phyloP scores from a whole-genome alignment of 2,888 invertebrate species.

The Argyresthia goedartella region DNA sequence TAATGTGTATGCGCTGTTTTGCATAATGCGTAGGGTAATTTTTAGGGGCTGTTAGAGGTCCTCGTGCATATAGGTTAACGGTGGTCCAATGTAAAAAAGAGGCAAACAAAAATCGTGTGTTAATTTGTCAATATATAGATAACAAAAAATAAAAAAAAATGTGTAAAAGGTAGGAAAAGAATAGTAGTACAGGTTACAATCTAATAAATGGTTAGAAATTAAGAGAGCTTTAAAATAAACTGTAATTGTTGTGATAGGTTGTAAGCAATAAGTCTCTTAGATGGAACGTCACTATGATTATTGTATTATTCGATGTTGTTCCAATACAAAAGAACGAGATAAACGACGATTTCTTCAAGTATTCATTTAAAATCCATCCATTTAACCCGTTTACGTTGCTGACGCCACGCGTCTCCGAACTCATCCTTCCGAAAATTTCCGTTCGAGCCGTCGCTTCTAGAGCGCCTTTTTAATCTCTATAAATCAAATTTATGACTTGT shows the following conservation, averaged over 20 bases:
- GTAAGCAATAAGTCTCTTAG: too few species aligned
- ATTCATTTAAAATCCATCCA: neutral
- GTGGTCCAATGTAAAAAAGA: too few species aligned
- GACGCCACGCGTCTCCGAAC: slow-evolving; percentile 60
- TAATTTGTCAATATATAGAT: neutral
- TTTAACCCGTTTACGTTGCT: slow-evolving; percentile 14
- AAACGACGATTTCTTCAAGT: neutral
- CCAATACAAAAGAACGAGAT: too few species aligned
- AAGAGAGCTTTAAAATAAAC: too few species aligned
- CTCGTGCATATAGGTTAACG: too few species aligned
- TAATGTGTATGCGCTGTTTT: neutral
- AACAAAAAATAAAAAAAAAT: neutral
- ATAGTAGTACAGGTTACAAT: too few species aligned
- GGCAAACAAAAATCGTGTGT: neutral
- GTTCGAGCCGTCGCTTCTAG: slow-evolving; percentile 65
- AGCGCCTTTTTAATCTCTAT: slow-evolving; percentile 72
- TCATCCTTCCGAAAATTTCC: slow-evolving; percentile 69
- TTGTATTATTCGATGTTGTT: too few species aligned
- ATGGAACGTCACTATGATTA: too few species aligned
- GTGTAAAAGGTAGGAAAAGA: too few species aligned
- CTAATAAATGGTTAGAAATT: too few species aligned
- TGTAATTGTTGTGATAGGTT: too few species aligned
- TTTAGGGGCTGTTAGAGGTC: too few species aligned
- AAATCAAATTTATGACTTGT: slow-evolving; percentile 72
- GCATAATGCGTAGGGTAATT: neutral